Evolutionary conservation across 2,888 invertebrate species (phyloP), one percentile per base, ranked within the genome.

Genomic region (Galeruca laticollis): DNA sequence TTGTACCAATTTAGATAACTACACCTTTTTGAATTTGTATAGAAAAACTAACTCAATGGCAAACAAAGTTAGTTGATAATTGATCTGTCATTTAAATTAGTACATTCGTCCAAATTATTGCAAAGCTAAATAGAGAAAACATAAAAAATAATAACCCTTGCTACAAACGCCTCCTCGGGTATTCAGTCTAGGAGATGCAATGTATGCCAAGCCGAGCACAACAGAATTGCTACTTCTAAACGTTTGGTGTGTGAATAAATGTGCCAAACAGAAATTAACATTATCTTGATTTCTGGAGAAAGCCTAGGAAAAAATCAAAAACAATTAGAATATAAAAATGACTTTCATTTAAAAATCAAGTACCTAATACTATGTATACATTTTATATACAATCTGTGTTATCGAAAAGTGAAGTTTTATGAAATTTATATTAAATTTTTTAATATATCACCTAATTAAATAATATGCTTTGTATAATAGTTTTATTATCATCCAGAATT

Each of bases 201-300:
- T 87, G 79, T 88, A 88, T 49, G 87, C 88, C 77, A 88, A 83
- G 72, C 88, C 88, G 77, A 88, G 84, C 43, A 88, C 86, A 74
- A 87, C 84, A 68, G 86, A 84, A 76, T 84, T 83, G 75, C 82
- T 82, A 73, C 83, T 78, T 73, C 73, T 80, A 83, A 88, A 88
- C 59, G 87, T 87, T 82, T 88, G 87, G 78, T 88, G 87, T 20
- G 88, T 88, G 79, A 88, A 87, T 72, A 88, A 85, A 77, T 88
- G 88, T 18, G 87, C 84, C 79, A 88, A 83, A 81, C 88, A 88
- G 79, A 83, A 84, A 64, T 84, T 81, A 75, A 81, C 83, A 75
- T 84, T 82, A 63, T 82, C 78, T 52, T 76, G 77, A 69, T 82
- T 80, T 72, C 86, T 85, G 63, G 88, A 87, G 82, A 88, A 87